Evolutionary conservation across 2,113 vertebrate species (phyloP).

Genomic region (Rhipidura dahli): DNA sequence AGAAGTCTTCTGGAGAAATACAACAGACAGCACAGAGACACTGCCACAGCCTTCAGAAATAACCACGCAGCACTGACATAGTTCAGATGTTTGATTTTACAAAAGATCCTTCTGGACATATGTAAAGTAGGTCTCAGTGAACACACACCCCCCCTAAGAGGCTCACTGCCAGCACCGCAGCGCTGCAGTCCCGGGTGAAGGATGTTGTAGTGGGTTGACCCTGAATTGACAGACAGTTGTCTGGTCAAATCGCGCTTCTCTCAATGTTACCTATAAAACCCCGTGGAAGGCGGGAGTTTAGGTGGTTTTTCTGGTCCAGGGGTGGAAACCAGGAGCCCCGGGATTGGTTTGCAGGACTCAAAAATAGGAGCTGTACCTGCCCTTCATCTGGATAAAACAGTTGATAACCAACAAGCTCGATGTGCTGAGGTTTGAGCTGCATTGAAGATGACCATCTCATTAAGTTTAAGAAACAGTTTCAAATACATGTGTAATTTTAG

Average conservation of each 20-base stretch:
- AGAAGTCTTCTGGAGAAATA: not conserved
- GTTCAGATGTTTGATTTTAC: not conserved
- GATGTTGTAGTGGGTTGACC: no score
- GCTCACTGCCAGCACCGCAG: not conserved
- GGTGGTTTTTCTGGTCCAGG: no score
- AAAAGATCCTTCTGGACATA: not conserved
- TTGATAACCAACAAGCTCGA: not conserved
- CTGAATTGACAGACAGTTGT: no score
- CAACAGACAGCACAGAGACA: not conserved
- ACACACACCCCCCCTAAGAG: not conserved
- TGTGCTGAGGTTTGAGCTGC: not conserved
- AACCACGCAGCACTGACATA: not conserved
- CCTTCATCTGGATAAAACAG: not conserved
- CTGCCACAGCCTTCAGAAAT: not conserved
- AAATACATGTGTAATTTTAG: not conserved
- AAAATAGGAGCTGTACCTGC: not conserved
- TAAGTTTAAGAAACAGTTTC: not conserved
- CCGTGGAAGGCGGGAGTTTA: no score
- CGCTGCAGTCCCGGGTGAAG: rapidly evolving
- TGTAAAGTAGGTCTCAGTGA: not conserved
- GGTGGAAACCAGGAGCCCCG: no score
- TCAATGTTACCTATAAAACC: no score
- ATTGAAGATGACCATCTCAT: not conserved
- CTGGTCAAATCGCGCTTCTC: no score
- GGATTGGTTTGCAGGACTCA: not conserved